phyloP scores from a whole-genome alignment of 2,888 invertebrate species.

The Phasia obesa region DNA sequence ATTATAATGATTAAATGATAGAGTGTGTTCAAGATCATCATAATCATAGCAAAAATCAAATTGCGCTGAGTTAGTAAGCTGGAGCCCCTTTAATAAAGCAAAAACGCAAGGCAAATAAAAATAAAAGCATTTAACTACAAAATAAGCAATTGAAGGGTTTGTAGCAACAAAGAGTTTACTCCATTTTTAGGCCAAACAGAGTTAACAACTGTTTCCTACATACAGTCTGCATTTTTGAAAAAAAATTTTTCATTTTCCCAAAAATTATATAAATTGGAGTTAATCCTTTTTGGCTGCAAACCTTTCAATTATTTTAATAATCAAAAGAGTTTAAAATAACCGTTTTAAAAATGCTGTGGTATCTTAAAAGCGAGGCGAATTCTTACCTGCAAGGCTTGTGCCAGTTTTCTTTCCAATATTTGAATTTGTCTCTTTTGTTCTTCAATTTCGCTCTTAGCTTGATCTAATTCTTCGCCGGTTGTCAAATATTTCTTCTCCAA shows the following conservation, averaged over 20 bases:
- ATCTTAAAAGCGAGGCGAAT: background rate
- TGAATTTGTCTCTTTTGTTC: slow-evolving; percentile 90
- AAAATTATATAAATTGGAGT: no score
- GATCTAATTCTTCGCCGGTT: slow-evolving; percentile 90
- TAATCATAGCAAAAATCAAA: slow-evolving; percentile 81
- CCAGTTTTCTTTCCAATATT: slow-evolving; percentile 89
- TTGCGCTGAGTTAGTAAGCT: slow-evolving; percentile 77
- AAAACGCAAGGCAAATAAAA: slow-evolving; percentile 68
- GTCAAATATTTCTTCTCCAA: slow-evolving; percentile 90
- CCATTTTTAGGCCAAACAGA: background rate
- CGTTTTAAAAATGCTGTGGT: no score
- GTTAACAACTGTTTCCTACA: no score
- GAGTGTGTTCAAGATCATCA: slow-evolving; percentile 78
- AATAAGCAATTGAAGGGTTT: slow-evolving; percentile 16
- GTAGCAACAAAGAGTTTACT: no score
- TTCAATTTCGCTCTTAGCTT: slow-evolving; percentile 89
- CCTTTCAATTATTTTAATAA: background rate
- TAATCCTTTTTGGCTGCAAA: no score
- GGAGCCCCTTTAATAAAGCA: slow-evolving; percentile 65
- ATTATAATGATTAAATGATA: slow-evolving; percentile 74
- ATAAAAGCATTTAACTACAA: slow-evolving; percentile 23
- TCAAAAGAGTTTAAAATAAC: background rate
- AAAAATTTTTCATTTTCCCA: no score
- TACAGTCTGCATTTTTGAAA: no score
- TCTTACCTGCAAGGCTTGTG: slow-evolving; percentile 86